Base-by-base conservation (phyloP, 2,888 invertebrate species). In the Emmelina monodactyla region DNA sequence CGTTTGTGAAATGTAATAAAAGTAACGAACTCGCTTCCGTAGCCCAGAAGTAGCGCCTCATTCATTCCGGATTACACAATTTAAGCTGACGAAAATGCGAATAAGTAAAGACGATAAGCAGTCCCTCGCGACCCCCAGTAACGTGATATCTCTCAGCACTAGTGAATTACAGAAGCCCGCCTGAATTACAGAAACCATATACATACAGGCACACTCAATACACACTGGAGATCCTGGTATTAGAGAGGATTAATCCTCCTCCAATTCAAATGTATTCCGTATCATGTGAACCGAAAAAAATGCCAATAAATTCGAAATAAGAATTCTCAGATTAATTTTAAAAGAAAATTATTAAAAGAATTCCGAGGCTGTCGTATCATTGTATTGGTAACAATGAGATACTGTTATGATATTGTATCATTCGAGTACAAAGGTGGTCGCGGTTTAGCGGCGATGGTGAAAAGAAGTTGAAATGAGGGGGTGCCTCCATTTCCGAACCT, bases 111-210 rank as follows among this genome's bases (percentile, higher is more conserved):
- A n/a, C n/a, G n/a, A n/a, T n/a, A n/a, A n/a, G n/a, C n/a, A n/a
- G n/a, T n/a, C n/a, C n/a, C n/a, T n/a, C n/a, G 59, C 67, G 11
- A 10, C 11, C 69, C 70, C 57, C 46, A 41, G 78, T 62, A 76
- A 78, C 65, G 50, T 50, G 67, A 79, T 73, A 73, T 60, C 55
- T 51, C 51, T 52, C 61, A 53, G 55, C 55, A 53, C 62, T 60
- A 69, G 63, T 64, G 71, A 76, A 76, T 78, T 78, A 78, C 70
- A 50, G 54, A 50, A 51, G 56, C 58, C 64, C 56, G 64, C 62
- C 71, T 69, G 72, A 75, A 78, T 76, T 73, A 79, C 71, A 66
- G 78, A 79, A 78, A 76, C 79, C 79, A 68, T 79, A 68, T 79
- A 79, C 55, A 55, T 56, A 61, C 50, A 52, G 56, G 60, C 55